These are phyloP conservation scores for Dicrurus megarhynchus DNA, from an alignment of 2,113 vertebrate genomes.

Conservation along the genomic window DNA sequence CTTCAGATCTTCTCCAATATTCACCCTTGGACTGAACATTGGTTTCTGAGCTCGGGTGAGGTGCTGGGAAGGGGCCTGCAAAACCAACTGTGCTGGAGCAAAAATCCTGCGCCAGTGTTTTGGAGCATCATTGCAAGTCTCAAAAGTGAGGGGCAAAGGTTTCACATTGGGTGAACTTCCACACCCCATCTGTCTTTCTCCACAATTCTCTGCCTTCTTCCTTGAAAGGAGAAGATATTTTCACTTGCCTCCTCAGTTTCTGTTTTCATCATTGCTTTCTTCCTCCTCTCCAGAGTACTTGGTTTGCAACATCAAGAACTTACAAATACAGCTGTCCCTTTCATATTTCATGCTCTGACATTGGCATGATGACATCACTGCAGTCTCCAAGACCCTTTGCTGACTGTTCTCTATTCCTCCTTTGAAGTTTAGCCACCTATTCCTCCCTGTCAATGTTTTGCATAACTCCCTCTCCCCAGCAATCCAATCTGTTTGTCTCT, in stretches of 20 bases:
- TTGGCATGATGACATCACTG: neutral
- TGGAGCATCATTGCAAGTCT: neutral
- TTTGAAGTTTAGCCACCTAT: conserved; percentile 13
- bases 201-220: neutral
- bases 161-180: neutral
- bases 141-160: neutral
- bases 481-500: neutral
- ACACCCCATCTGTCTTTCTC: neutral
- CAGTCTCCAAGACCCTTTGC: neutral
- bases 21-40: neutral
- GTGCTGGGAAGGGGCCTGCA: neutral
- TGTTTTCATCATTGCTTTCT: neutral
- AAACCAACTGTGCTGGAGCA: neutral
- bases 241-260: neutral
- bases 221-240: neutral
- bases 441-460: neutral
- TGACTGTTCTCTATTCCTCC: neutral
- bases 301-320: neutral
- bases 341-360: neutral
- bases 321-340: conserved; percentile 4
- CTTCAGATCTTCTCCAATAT: neutral
- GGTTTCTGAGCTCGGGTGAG: neutral
- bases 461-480: neutral
- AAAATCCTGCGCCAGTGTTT: neutral
- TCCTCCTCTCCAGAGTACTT: neutral